A percentile compares a stretch with the other conserved stretches of the same genome.
phyloP scores from a whole-genome alignment of 2,888 invertebrate species.

The Lasioglossum calceatum region DNA sequence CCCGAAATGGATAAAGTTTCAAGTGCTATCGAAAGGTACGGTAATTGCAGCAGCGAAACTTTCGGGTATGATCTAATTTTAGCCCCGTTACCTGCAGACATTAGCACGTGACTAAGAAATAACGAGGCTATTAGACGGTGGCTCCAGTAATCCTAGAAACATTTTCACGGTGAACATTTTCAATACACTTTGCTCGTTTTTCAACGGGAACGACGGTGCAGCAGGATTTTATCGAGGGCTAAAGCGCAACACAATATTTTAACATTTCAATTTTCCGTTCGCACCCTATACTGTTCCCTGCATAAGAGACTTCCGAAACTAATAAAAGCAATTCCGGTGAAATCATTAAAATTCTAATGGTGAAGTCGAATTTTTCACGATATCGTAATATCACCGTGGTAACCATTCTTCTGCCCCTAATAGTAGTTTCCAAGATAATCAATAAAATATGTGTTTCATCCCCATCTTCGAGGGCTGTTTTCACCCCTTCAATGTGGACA shows the following conservation, averaged over 20 bases:
- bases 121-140: constrained; percentile 18
- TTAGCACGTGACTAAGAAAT: constrained; percentile 23
- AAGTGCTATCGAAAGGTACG: constrained; percentile 21
- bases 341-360: background rate
- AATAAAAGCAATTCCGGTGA: background rate
- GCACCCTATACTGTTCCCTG: background rate
- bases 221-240: background rate
- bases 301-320: background rate
- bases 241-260: constrained; percentile 15
- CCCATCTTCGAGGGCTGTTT: too few species aligned
- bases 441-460: too few species aligned
- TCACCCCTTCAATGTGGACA: too few species aligned
- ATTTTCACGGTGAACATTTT: constrained; percentile 1
- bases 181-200: background rate
- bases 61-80: constrained; percentile 33
- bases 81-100: constrained; percentile 20
- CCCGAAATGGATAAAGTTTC: constrained; percentile 48
- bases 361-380: too few species aligned
- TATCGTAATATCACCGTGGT: too few species aligned
- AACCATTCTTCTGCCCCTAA: too few species aligned
- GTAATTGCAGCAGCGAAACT: constrained; percentile 37
- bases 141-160: background rate
- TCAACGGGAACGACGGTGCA: too few species aligned
- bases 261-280: background rate
- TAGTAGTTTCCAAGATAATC: background rate